Evolutionary conservation across 2,888 invertebrate species (phyloP).

Genomic region (Diarsia rubi): DNA sequence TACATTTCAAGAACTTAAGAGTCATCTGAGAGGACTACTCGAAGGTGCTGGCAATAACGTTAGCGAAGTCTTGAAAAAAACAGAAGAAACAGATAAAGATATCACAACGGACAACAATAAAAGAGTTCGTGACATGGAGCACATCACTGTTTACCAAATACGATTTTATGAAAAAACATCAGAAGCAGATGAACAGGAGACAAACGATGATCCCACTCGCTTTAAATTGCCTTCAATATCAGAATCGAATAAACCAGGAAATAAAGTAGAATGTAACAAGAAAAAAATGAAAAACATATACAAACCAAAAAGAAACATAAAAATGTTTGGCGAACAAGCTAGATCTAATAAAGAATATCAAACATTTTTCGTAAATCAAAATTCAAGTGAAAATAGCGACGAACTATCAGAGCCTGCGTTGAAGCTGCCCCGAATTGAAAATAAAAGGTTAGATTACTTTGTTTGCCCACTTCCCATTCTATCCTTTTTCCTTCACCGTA

Average conservation of each 20-base stretch:
- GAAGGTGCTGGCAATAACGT: constrained; percentile 71
- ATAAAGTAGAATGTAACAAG: constrained; percentile 72
- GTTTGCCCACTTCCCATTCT: constrained; percentile 43
- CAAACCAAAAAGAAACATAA: constrained; percentile 78
- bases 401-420: constrained; percentile 83
- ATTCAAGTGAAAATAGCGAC: constrained; percentile 79
- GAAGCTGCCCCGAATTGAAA: constrained; percentile 86
- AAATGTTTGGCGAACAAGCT: constrained; percentile 79
- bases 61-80: constrained; percentile 60
- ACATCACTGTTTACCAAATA: constrained; percentile 84
- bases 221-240: constrained; percentile 83
- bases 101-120: constrained; percentile 58
- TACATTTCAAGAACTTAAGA: constrained; percentile 82
- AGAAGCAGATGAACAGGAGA: constrained; percentile 45
- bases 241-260: constrained; percentile 79
- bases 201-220: constrained; percentile 54
- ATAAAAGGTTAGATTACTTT: constrained; percentile 82
- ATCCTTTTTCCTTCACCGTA: constrained; percentile 19
- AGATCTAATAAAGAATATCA: constrained; percentile 77
- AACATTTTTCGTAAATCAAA: constrained; percentile 82
- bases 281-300: constrained; percentile 77
- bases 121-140: constrained; percentile 84
- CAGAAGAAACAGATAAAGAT: constrained; percentile 62
- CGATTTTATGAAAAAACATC: constrained; percentile 75
- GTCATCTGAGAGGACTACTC: constrained; percentile 80